Conservation (phyloP, 2,888 invertebrate species). For the Platypus cylindrus region DNA sequence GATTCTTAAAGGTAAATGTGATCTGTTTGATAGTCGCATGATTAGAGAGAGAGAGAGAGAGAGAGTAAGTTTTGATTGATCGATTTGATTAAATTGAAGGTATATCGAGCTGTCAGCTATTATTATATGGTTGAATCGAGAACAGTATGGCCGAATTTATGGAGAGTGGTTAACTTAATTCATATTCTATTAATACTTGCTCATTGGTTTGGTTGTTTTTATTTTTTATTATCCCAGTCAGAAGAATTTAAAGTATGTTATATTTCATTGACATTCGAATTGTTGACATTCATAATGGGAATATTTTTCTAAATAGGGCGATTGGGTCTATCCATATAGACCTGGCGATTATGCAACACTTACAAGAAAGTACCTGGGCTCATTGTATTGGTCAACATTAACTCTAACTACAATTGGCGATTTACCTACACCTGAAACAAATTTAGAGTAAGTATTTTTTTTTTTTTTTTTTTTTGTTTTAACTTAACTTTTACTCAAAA, state of each 20-base stretch:
- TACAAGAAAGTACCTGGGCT: constrained; percentile 85
- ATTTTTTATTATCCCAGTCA: constrained; percentile 84
- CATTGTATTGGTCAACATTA: constrained; percentile 92
- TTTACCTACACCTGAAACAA: constrained; percentile 88
- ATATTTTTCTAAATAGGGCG: too few relatives aligned
- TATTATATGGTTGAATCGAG: constrained; percentile 94
- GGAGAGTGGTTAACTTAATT: constrained; percentile 89
- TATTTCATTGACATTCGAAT: background rate
- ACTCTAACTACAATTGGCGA: constrained; percentile 94
- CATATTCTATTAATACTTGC: constrained; percentile 89
- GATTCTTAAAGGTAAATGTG: constrained; percentile 63
- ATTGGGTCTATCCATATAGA: constrained; percentile 81
- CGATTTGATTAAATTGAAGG: too few relatives aligned
- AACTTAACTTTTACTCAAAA: too few relatives aligned
- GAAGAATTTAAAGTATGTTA: constrained; percentile 63
- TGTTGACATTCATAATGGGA: too few relatives aligned
- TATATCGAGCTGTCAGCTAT: constrained; percentile 82
- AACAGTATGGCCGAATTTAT: constrained; percentile 91
- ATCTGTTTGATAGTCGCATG: background rate
- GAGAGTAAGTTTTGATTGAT: background rate
- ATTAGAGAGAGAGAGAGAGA: background rate
- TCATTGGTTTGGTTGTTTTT: constrained; percentile 97
- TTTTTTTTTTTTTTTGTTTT: too few relatives aligned
- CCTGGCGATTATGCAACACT: constrained; percentile 82
- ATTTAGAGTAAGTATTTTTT: constrained; percentile 84